These are phyloP conservation scores for Arvicanthis niloticus DNA, from an alignment of 2,113 vertebrate species.

Conservation along the genomic window DNA sequence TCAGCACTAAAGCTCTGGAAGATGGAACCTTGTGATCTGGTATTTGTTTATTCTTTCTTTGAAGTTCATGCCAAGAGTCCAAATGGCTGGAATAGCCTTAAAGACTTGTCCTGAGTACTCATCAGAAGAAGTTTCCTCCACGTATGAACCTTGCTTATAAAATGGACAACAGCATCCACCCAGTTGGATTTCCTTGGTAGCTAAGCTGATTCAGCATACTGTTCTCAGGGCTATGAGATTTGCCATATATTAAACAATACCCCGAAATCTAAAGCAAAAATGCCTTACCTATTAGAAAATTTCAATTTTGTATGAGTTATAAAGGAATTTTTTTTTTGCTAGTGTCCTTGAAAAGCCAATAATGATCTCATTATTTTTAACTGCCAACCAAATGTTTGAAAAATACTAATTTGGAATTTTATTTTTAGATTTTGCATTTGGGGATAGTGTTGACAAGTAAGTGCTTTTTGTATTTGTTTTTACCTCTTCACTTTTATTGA, in stretches of 20 bases:
- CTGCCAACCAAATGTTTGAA: constrained; percentile 46
- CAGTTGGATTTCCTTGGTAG: background rate
- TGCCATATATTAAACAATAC: background rate
- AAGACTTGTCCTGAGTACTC: constrained; percentile 34
- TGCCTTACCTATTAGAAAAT: background rate
- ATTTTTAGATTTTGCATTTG: constrained; percentile 83
- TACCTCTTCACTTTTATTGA: constrained; percentile 21
- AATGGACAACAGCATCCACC: background rate
- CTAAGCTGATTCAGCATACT: constrained; percentile 7
- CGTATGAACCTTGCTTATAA: background rate
- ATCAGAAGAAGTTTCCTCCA: constrained; percentile 3
- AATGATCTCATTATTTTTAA: constrained; percentile 51
- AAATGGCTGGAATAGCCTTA: constrained; percentile 15
- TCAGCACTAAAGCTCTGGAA: constrained; percentile 59
- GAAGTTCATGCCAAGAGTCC: constrained; percentile 75
- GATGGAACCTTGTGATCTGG: constrained; percentile 54
- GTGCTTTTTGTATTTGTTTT: constrained; percentile 40
- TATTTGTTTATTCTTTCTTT: constrained; percentile 74
- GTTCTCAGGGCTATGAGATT: constrained; percentile 27
- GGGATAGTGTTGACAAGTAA: constrained; percentile 85
- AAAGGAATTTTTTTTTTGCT: background rate
- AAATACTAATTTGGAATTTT: constrained; percentile 73
- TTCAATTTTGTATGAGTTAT: background rate
- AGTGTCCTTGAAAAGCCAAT: background rate
- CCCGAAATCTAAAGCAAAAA: constrained; percentile 12